Conservation (phyloP, 2,888 invertebrate species). For the Nineta flava region DNA sequence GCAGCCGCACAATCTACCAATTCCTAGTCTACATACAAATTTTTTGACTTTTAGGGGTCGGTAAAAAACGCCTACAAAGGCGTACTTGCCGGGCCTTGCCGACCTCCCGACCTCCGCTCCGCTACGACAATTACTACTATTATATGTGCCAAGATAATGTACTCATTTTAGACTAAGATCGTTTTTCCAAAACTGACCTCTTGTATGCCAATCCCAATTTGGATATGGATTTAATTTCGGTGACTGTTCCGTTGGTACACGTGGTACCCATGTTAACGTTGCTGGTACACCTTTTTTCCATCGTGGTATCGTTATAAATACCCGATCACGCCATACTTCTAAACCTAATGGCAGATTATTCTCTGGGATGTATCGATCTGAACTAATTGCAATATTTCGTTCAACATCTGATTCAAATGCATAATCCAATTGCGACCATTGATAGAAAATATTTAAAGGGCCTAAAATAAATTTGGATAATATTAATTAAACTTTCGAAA, state of each 20-base stretch:
- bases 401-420: conserved; percentile 43
- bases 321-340: conserved; percentile 46
- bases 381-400: conserved; percentile 39
- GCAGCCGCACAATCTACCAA: no score
- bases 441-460: conserved; percentile 44
- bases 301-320: conserved; percentile 62
- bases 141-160: not conserved
- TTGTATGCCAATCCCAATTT: conserved; percentile 48
- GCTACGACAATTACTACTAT: not conserved
- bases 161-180: not conserved
- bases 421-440: conserved; percentile 62
- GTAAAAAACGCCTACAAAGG: no score
- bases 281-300: conserved; percentile 64
- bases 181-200: not conserved
- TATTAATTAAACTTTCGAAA: not conserved
- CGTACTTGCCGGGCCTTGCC: no score
- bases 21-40: no score
- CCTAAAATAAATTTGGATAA: conserved; percentile 25
- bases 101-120: no score
- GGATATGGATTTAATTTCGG: conserved; percentile 61
- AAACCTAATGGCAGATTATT: conserved; percentile 62
- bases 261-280: conserved; percentile 50
- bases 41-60: no score
- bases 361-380: conserved; percentile 45
- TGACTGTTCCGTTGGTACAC: conserved; percentile 33